Evolutionary conservation across 1,140 invertebrate species (phyloP).

Genomic region (Hycleus cichorii): DNA sequence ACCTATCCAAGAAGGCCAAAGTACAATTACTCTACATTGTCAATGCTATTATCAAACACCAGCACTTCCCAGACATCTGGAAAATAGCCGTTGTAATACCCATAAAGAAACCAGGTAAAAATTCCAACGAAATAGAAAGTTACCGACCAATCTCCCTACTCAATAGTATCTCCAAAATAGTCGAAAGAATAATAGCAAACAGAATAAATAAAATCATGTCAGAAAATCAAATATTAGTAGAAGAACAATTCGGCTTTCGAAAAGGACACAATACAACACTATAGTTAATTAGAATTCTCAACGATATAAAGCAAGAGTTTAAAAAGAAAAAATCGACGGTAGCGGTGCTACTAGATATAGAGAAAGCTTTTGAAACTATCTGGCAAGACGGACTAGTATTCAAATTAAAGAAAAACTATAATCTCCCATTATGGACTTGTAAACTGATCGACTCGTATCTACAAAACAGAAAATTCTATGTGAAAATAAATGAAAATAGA

Average conservation of each 20-base stretch:
- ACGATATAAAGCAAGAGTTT: slow-evolving; percentile 24
- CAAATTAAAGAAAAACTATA: not conserved
- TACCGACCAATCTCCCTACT: slow-evolving; percentile 37
- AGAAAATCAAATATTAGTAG: not conserved
- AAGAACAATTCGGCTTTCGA: slow-evolving; percentile 24
- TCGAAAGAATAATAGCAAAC: slow-evolving; percentile 24
- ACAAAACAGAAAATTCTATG: slow-evolving; percentile 16
- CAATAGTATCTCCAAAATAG: slow-evolving; percentile 29
- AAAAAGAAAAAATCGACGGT: slow-evolving; percentile 14
- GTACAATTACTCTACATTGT: not conserved
- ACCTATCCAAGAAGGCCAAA: not conserved
- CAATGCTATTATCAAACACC: not conserved
- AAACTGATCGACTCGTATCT: slow-evolving; percentile 24
- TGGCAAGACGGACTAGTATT: slow-evolving; percentile 27
- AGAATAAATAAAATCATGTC: not conserved
- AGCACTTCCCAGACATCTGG: not conserved
- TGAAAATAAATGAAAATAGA: slow-evolving; percentile 11
- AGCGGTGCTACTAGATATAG: slow-evolving; percentile 12
- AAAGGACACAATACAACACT: slow-evolving; percentile 17
- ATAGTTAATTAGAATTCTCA: slow-evolving; percentile 17
- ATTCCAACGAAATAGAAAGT: slow-evolving; percentile 15
- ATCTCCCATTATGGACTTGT: slow-evolving; percentile 12
- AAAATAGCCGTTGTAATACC: not conserved
- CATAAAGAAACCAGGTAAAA: slow-evolving; percentile 39
- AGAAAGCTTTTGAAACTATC: slow-evolving; percentile 34